Conservation (phyloP, 2,888 invertebrate genomes). For the Eubasilissa splendida region DNA sequence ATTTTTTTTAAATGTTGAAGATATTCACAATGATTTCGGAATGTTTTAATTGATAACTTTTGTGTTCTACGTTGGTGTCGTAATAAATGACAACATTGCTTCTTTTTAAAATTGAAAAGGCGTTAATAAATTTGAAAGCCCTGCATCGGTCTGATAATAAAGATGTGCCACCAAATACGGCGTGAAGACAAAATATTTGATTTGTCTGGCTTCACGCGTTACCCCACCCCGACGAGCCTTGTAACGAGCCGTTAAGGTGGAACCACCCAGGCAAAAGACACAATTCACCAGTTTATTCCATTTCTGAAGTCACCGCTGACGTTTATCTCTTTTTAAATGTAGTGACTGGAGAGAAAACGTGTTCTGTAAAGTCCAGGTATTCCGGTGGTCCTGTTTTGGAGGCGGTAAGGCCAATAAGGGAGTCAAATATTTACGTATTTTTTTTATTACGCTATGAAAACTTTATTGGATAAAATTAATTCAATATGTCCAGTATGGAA, state of each 20-base stretch:
- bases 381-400: conserved; percentile 20
- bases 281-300: neutral
- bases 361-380: conserved; percentile 1
- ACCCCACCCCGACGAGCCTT: neutral
- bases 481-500: neutral
- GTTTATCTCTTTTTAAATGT: neutral
- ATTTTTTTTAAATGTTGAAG: too few relatives aligned
- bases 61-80: neutral
- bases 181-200: conserved; percentile 56
- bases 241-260: neutral
- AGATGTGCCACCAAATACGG: conserved; percentile 51
- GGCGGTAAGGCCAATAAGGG: conserved; percentile 19
- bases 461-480: conserved; percentile 28
- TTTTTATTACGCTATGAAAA: neutral
- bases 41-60: too few relatives aligned
- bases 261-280: neutral
- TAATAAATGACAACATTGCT: neutral
- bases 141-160: conserved; percentile 29
- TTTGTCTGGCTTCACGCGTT: conserved; percentile 50
- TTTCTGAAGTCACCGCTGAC: neutral
- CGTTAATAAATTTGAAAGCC: neutral
- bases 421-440: conserved; percentile 10
- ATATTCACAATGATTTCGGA: too few relatives aligned
- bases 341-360: neutral
- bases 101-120: neutral